Percentiles rank a stretch among this genome's conserved stretches.
phyloP scores from a whole-genome alignment of 2,888 invertebrate genomes.

The Subacronicta megacephala region DNA sequence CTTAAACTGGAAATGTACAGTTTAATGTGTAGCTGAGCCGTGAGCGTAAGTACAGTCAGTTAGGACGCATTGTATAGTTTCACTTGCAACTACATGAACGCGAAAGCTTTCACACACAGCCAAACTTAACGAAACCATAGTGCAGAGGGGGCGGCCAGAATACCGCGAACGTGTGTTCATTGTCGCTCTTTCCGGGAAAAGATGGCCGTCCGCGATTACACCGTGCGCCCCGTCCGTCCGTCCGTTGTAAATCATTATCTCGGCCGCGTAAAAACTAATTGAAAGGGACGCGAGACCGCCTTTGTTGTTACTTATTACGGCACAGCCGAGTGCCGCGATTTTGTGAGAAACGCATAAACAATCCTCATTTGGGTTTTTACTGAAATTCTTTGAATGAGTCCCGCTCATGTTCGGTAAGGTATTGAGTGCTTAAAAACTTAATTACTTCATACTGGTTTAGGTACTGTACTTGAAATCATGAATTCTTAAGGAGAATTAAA shows the following conservation, averaged over 20 bases:
- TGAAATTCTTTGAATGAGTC: conserved; percentile 43
- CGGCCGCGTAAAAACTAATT: conserved; percentile 82
- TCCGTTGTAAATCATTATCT: conserved; percentile 81
- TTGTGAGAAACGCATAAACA: conserved; percentile 60
- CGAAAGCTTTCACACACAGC: conserved; percentile 60
- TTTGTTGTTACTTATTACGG: conserved; percentile 74
- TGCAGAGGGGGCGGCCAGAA: conserved; percentile 48
- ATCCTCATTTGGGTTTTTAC: conserved; percentile 58
- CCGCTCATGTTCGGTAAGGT: conserved; percentile 41
- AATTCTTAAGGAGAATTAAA: neutral
- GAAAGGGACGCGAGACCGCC: conserved; percentile 76
- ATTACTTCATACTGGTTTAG: conserved; percentile 49
- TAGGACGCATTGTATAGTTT: conserved; percentile 1
- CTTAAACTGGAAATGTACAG: too few relatives aligned
- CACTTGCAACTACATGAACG: conserved; percentile 32
- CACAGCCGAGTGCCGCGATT: conserved; percentile 49
- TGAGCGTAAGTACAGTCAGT: too few relatives aligned
- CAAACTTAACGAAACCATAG: conserved; percentile 50
- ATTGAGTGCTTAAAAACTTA: conserved; percentile 49
- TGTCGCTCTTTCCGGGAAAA: conserved; percentile 83
- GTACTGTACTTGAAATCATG: conserved; percentile 15
- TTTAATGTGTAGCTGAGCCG: too few relatives aligned
- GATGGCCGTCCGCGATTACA: conserved; percentile 74
- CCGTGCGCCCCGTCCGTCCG: conserved; percentile 60
- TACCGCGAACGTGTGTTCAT: conserved; percentile 74